Base-by-base conservation (phyloP, 2,888 invertebrate genomes). In the Serripes groenlandicus region DNA sequence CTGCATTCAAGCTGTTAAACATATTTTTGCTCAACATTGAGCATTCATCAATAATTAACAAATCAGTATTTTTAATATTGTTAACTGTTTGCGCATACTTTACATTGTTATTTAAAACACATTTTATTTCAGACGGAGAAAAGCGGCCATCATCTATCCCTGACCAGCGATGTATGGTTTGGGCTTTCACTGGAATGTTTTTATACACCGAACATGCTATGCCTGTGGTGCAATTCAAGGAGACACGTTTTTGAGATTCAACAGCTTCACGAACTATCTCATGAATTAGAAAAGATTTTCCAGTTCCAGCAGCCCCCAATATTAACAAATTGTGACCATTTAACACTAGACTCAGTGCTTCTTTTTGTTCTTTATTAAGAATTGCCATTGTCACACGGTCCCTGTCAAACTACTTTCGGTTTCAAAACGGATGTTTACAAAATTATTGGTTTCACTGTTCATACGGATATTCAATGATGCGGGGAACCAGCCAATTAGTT, bases 91-190 rank as follows among this genome's bases (percentile, higher is more conserved):
- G n/a, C 23, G 18, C 35, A 52, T 64, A 76, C 49, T 79, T 78
- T 3, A 35, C 32, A 70, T 78, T 78, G 54, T 64, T 72, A 4
- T 30, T 28, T 28, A 83, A 52, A 30, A 83, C 26, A 42, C 4
- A 9, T 54, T 64, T 73, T 7, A 83, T 73, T 73, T 83, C 83
- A 35, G 56, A 4, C 15, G 83, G 70, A 0, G 21, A 5, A 71
- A 70, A 76, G 0, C 83, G 68, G 0, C 83, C 76, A 68, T 83
- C 83, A 11, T 64, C 76, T 1, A 83, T 83, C 0, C 83, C 83
- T 26, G 69, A 83, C 75, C 75, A 83, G 3, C 73, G 49, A 18
- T 78, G 83, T 26, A 83, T 74, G 18, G 83, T 79, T 62, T 54
- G 54, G n/a, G 79, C 70, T 11, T 78, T 71, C 18, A 80, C 1